Conservation (phyloP, 2,888 invertebrate genomes). For the Atrina japonica region DNA sequence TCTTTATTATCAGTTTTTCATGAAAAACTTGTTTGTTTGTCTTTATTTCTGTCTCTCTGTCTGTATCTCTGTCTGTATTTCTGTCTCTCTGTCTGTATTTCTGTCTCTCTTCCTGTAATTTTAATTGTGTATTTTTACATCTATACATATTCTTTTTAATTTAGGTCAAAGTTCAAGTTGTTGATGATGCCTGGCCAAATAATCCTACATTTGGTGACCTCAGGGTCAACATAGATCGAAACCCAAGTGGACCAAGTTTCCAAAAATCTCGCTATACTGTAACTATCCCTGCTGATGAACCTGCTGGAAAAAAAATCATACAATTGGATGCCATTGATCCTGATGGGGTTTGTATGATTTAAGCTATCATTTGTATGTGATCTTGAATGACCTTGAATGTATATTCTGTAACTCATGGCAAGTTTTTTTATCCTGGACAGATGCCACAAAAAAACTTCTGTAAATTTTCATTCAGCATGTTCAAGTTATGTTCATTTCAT, state of each 20-base stretch:
- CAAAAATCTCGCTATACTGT: conserved; percentile 35
- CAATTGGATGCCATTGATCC: conserved; percentile 89
- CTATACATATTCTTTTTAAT: too few species aligned
- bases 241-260: conserved; percentile 62
- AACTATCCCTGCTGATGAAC: conserved; percentile 60
- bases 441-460: too few species aligned
- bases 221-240: conserved; percentile 61
- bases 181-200: conserved; percentile 65
- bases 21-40: too few species aligned
- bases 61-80: too few species aligned
- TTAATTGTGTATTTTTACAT: too few species aligned
- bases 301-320: conserved; percentile 84
- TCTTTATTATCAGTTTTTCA: background rate
- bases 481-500: too few species aligned
- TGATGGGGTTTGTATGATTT: conserved; percentile 86
- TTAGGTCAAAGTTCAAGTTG: conserved; percentile 62
- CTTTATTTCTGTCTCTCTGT: too few species aligned
- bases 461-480: too few species aligned
- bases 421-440: background rate
- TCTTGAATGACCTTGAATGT: conserved; percentile 40
- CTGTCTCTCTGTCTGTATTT: too few species aligned
- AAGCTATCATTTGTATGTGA: background rate
- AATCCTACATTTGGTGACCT: conserved; percentile 55
- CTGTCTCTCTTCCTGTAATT: too few species aligned
- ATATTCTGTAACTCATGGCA: background rate